Conservation (phyloP, 2,113 vertebrate genomes). For the Actinemys pallida region DNA sequence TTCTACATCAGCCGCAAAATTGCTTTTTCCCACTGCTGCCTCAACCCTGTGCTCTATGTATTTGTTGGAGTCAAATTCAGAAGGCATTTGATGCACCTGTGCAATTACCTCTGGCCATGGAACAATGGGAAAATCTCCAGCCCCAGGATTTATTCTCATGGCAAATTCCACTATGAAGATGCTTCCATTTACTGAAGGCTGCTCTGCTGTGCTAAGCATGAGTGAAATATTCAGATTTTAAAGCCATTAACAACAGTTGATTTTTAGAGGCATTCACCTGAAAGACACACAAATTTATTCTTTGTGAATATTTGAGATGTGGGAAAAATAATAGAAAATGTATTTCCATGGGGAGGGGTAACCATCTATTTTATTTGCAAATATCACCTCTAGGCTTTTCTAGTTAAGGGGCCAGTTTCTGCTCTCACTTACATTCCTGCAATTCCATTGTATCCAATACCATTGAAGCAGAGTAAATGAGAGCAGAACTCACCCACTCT, state of each 20-base stretch:
- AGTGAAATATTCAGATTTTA: background rate
- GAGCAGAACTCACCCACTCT: background rate
- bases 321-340: background rate
- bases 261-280: background rate
- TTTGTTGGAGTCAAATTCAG: slow-evolving; percentile 93
- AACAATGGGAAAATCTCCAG: background rate
- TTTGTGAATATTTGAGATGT: background rate
- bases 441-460: background rate
- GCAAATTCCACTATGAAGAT: slow-evolving; percentile 62
- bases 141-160: background rate
- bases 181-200: slow-evolving; percentile 74
- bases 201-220: background rate
- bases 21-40: slow-evolving; percentile 93
- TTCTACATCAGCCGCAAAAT: slow-evolving; percentile 82
- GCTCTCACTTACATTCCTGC: background rate
- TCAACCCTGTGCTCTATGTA: slow-evolving; percentile 94
- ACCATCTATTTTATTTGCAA: background rate
- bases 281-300: background rate
- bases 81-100: slow-evolving; percentile 84
- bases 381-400: background rate
- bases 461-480: background rate
- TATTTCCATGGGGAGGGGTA: background rate
- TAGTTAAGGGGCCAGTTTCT: background rate
- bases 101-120: slow-evolving; percentile 36
- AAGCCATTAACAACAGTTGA: background rate